phyloP scores from a whole-genome alignment of 2,888 invertebrate species.

The Vannuccia rotundouncinata region DNA sequence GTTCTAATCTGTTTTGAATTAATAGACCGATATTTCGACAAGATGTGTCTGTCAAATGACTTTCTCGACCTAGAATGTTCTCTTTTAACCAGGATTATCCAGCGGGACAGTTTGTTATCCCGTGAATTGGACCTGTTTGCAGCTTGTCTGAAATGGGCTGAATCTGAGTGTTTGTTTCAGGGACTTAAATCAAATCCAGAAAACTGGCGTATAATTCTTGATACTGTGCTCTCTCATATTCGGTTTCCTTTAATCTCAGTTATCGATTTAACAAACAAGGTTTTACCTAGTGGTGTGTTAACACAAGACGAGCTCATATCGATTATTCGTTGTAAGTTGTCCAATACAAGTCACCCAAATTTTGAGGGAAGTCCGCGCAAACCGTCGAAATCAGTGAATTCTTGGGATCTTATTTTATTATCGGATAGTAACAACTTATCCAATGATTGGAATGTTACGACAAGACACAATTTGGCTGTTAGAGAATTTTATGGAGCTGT shows the following conservation, averaged over 20 bases:
- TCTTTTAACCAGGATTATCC: background rate
- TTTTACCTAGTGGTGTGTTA: conserved; percentile 18
- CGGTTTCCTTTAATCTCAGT: conserved; percentile 22
- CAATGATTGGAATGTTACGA: background rate
- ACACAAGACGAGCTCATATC: conserved; percentile 1
- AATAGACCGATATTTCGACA: background rate
- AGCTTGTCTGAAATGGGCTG: background rate
- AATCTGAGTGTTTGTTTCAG: background rate
- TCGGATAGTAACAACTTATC: background rate
- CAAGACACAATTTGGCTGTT: background rate
- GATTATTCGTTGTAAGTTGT: background rate
- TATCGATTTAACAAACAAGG: background rate
- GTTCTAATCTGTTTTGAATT: background rate
- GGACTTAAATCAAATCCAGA: background rate
- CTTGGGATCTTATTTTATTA: background rate
- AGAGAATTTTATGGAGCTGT: background rate
- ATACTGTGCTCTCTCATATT: background rate
- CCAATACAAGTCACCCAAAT: background rate
- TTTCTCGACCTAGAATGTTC: background rate
- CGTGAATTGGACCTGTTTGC: background rate
- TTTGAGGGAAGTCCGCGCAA: background rate
- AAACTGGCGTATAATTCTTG: background rate
- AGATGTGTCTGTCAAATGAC: background rate
- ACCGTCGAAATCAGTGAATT: background rate
- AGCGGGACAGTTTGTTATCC: background rate